Conservation (phyloP, 2,797 vertebrate species). For the Silurus aristotelis region DNA sequence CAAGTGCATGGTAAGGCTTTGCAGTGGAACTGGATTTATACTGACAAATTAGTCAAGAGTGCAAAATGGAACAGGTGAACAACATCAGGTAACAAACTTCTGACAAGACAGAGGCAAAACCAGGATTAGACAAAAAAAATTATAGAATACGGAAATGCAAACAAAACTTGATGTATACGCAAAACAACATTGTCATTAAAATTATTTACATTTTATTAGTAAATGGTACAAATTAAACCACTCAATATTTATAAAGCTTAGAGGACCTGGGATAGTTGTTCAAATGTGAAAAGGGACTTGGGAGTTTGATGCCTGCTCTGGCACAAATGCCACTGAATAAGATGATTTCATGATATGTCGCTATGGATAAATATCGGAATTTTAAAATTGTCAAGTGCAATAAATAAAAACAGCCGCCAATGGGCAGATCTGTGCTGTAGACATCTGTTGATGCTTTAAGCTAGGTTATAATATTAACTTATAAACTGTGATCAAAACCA, state of each 20-base stretch:
- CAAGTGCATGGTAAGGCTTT: not conserved
- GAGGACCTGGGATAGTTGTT: not conserved
- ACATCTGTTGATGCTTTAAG: not conserved
- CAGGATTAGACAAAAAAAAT: not conserved
- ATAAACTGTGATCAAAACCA: not conserved
- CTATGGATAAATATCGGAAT: not conserved
- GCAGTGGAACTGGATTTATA: not conserved
- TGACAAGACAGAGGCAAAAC: not conserved
- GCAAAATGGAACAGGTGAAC: not conserved
- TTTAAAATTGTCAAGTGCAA: not conserved
- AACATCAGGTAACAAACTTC: not conserved
- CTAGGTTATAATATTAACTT: not conserved
- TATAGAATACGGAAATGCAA: not conserved
- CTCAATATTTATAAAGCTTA: not conserved
- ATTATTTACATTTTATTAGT: not conserved
- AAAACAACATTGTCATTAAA: not conserved
- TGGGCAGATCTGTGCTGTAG: constrained; percentile 6
- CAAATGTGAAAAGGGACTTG: not conserved
- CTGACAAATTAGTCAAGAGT: not conserved
- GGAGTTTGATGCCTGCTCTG: not conserved
- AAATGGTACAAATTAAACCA: not conserved
- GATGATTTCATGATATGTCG: not conserved
- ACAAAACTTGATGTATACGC: not conserved
- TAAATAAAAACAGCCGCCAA: not conserved
- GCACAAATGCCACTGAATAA: not conserved